A percentile compares a stretch with the other conserved stretches of the same genome.
phyloP scores from a whole-genome alignment of 2,888 invertebrate species.

The Coenonympha glycerion region DNA sequence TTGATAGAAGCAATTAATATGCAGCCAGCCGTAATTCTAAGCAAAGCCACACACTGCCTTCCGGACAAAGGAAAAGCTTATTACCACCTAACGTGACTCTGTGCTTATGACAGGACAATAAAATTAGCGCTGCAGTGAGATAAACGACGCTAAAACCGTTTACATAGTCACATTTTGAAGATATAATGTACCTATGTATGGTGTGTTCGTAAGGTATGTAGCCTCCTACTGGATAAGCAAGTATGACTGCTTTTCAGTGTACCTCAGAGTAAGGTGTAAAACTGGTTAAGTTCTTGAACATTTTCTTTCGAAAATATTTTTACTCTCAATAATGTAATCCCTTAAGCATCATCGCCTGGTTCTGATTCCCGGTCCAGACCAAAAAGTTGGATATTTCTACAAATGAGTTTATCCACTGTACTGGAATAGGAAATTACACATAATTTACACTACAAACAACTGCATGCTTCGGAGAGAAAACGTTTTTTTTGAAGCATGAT shows the following conservation, averaged over 20 bases:
- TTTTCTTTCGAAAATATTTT: background rate
- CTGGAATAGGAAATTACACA: too few relatives aligned
- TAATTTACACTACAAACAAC: too few relatives aligned
- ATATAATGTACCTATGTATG: background rate
- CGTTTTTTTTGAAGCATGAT: too few relatives aligned
- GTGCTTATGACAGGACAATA: conserved; percentile 20
- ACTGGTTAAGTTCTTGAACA: background rate
- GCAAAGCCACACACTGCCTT: too few relatives aligned
- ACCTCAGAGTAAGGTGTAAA: background rate
- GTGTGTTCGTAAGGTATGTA: background rate
- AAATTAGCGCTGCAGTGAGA: conserved; percentile 25
- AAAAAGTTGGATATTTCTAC: too few relatives aligned
- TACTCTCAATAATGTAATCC: background rate
- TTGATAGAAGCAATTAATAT: too few relatives aligned
- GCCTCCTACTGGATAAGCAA: background rate
- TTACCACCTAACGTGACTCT: conserved; percentile 3
- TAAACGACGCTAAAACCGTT: conserved; percentile 8
- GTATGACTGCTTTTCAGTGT: background rate
- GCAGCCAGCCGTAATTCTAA: too few relatives aligned
- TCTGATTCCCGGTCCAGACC: background rate
- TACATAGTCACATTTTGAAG: background rate
- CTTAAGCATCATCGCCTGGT: background rate
- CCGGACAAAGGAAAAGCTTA: background rate
- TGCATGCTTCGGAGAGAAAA: too few relatives aligned
- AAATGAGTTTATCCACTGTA: too few relatives aligned